Evolutionary conservation across 2,113 vertebrate species (phyloP), one percentile per base, ranked within the genome.

Genomic region (Phalacrocorax aristotelis): DNA sequence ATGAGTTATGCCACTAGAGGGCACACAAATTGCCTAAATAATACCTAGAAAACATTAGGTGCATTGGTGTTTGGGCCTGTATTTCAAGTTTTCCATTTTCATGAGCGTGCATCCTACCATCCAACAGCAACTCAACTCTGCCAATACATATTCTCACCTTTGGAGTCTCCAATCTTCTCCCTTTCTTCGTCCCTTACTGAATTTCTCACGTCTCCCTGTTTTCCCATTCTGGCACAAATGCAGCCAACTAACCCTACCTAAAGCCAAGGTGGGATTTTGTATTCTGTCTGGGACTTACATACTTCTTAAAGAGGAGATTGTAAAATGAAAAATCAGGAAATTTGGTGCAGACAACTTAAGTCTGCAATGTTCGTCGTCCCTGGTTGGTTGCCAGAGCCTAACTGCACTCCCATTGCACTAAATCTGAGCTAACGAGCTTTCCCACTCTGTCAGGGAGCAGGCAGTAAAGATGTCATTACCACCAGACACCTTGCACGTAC

Each of bases 81-180:
- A n/a, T 68, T 90, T 74, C 44, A 79, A 66, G 23, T 38, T 66
- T 61, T 80, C 23, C 46, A 40, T 21, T 57, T 72, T 84, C 12
- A 40, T 1, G 8, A 80, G 12, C 26, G 11, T 3, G 2, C 10
- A 52, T 1, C 1, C 32, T n/a, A 64, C 25, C 11, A 61, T 55
- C 40, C 21, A 90, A 69, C 22, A 58, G 36, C 6, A 61, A 58
- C 17, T 85, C 19, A 2, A 23, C 40, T 38, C 77, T 84, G 27
- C 64, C 60, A 76, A 36, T 20, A 18, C 6, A 82, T 27, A 65
- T 69, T 89, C 14, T 55, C 54, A 58, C 12, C 23, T 57, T 48
- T 46, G 40, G 15, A 38, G 36, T 16, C 55, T 38, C 75, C 32
- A 83, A 12, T 36, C 40, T 42, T 87, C 49, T 94, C 19, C 30